Evolutionary conservation across 2,888 invertebrate species (phyloP).

Genomic region (Cistogaster globosa): DNA sequence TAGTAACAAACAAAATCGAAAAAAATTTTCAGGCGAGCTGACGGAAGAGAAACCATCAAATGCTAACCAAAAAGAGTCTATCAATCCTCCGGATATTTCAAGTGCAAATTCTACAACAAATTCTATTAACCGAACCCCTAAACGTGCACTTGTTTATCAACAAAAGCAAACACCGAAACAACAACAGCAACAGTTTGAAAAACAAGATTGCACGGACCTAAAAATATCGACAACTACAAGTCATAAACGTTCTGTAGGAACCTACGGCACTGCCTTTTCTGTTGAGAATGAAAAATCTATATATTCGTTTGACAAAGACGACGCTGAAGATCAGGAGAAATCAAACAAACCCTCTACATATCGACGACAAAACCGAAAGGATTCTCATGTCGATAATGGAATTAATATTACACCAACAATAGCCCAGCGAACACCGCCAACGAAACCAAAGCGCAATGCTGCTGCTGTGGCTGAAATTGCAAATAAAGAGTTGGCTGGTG

Average conservation of each 20-base stretch:
- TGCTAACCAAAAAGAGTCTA: conserved; percentile 70
- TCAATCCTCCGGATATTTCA: conserved; percentile 55
- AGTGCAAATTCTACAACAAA: conserved; percentile 71
- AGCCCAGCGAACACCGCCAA: conserved; percentile 76
- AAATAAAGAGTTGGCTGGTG: conserved; percentile 74
- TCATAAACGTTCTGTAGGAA: conserved; percentile 73
- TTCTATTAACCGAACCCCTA: conserved; percentile 73
- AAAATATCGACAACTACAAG: conserved; percentile 82
- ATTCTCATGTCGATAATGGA: conserved; percentile 79
- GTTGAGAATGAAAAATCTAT: conserved; percentile 88
- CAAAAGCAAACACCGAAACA: conserved; percentile 81
- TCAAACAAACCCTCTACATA: conserved; percentile 79
- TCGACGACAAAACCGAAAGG: conserved; percentile 83
- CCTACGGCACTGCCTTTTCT: conserved; percentile 84
- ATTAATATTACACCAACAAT: conserved; percentile 71
- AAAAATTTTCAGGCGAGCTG: conserved; percentile 65
- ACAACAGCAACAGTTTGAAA: conserved; percentile 50
- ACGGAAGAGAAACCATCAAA: conserved; percentile 63
- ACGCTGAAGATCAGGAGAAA: conserved; percentile 84
- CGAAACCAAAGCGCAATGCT: conserved; percentile 75
- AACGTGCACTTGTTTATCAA: conserved; percentile 84
- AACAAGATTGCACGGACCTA: conserved; percentile 75
- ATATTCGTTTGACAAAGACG: conserved; percentile 88
- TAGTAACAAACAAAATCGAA: conserved; percentile 65
- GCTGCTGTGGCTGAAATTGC: conserved; percentile 77